phyloP scores from a whole-genome alignment of 2,797 vertebrate genomes.

The Bradypus variegatus region DNA sequence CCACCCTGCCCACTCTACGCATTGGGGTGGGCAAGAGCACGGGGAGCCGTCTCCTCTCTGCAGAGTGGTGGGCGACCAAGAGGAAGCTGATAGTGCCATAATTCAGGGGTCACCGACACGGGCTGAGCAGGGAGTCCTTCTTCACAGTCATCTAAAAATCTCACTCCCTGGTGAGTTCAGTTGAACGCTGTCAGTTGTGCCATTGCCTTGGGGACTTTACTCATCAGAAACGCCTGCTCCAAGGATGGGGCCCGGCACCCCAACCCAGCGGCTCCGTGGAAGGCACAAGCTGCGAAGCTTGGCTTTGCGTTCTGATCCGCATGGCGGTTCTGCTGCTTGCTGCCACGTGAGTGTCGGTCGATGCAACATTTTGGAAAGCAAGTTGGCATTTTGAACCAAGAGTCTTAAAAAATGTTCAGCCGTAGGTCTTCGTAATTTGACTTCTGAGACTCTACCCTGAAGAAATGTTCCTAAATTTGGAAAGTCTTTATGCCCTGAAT shows the following conservation, averaged over 20 bases:
- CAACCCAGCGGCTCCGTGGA: fast-evolving
- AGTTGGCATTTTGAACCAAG: fast-evolving
- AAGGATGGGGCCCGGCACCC: neutral
- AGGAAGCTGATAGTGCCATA: fast-evolving
- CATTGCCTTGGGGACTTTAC: fast-evolving
- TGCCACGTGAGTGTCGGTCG: no score
- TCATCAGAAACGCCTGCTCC: neutral
- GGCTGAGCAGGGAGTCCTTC: neutral
- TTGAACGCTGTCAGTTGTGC: no score
- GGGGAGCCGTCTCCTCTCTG: no score
- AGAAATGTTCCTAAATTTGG: neutral
- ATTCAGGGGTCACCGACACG: fast-evolving
- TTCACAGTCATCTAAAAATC: fast-evolving
- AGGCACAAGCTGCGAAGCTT: neutral
- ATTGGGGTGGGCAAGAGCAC: no score
- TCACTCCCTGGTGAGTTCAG: no score
- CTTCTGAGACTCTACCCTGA: neutral
- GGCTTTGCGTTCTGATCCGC: neutral
- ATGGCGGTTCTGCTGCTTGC: neutral
- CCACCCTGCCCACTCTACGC: no score
- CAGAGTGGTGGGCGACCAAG: fast-evolving
- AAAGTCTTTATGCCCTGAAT: neutral
- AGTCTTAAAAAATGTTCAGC: neutral
- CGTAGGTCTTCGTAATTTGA: neutral
- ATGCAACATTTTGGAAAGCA: fast-evolving